A percentile compares a stretch with the other conserved stretches of the same genome.
Evolutionary conservation across 2,797 vertebrate genomes (phyloP).

Genomic region (Hypotaenidia okinawae): DNA sequence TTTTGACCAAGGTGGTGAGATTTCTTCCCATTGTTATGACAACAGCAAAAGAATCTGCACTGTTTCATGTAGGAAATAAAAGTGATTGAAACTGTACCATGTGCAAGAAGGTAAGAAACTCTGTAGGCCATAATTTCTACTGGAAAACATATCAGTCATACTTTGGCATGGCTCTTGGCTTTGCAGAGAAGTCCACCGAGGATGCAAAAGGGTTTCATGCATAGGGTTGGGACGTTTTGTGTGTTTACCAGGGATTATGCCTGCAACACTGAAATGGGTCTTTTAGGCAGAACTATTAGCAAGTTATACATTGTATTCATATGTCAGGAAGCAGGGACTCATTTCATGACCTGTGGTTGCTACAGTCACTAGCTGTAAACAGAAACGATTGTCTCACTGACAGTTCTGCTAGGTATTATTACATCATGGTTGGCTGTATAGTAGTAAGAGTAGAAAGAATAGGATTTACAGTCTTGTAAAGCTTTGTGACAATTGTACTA

Average conservation of each 20-base stretch:
- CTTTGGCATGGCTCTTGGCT: background rate
- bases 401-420: background rate
- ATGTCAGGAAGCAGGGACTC: background rate
- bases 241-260: background rate
- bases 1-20: background rate
- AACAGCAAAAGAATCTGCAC: conserved; percentile 1
- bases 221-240: background rate
- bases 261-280: background rate
- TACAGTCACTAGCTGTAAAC: background rate
- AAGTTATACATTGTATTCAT: background rate
- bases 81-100: background rate
- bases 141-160: background rate
- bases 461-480: background rate
- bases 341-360: background rate
- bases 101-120: background rate
- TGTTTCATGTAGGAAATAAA: background rate
- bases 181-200: background rate
- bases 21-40: background rate
- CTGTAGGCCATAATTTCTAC: background rate
- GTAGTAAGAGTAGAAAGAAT: background rate
- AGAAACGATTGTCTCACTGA: background rate
- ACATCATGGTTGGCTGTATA: background rate
- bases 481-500: background rate
- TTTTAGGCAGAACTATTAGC: background rate
- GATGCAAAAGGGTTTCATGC: background rate